phyloP scores from a whole-genome alignment of 1,140 invertebrate species.

The Magallana gigas region DNA sequence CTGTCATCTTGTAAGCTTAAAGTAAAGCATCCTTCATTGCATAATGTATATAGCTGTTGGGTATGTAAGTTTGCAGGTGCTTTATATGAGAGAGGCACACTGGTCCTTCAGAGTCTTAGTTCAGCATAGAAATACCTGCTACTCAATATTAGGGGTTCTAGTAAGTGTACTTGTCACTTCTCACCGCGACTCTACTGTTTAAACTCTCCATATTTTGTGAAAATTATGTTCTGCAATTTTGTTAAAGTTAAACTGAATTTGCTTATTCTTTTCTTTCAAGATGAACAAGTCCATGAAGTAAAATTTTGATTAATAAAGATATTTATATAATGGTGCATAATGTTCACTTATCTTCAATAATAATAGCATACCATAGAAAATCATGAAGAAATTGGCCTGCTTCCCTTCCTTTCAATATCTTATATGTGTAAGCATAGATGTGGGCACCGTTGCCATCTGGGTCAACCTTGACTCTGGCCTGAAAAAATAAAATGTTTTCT shows the following conservation, averaged over 20 bases:
- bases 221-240: too few species aligned
- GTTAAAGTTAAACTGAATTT: too few species aligned
- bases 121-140: too few species aligned
- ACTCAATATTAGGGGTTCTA: too few species aligned
- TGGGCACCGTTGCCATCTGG: slow-evolving; percentile 81
- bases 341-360: background rate
- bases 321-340: background rate
- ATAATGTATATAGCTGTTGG: too few species aligned
- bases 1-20: too few species aligned
- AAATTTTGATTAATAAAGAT: too few species aligned
- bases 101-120: too few species aligned
- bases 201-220: too few species aligned
- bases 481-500: slow-evolving; percentile 38
- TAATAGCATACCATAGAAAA: slow-evolving; percentile 79
- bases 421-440: slow-evolving; percentile 81
- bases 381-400: slow-evolving; percentile 80
- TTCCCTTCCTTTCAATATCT: slow-evolving; percentile 76
- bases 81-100: background rate
- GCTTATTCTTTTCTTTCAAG: background rate
- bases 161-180: too few species aligned
- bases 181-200: too few species aligned
- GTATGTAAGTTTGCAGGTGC: background rate
- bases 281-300: background rate
- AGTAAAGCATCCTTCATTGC: too few species aligned
- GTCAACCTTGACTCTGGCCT: slow-evolving; percentile 81